Base-by-base conservation (phyloP, 2,113 vertebrate genomes). In the Colinus virginianus region DNA sequence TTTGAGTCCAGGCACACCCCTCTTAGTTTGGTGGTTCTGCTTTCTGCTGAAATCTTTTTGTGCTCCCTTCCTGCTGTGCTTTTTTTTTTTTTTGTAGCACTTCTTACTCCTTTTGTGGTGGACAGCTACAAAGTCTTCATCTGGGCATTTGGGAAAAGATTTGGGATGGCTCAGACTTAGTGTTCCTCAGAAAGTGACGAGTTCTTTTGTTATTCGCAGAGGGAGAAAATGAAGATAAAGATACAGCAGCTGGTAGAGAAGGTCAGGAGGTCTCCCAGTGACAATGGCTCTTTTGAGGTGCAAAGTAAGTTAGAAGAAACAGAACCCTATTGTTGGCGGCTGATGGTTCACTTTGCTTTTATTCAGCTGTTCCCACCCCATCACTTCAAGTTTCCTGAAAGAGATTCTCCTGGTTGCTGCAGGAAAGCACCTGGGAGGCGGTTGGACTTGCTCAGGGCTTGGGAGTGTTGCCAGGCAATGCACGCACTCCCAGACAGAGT, bases 201-300 rank as follows among this genome's bases (percentile, higher is more conserved):
- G 34, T 34, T 63, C 79, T 68, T 61, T 81, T 91, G 58, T 89
- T 69, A 34, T 76, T 66, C 79, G 79, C 96, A 99, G 99, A 98
- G 91, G 86, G 99, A 99, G 59, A 99, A 98, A 95, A 72, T 99
- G 45, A 97, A 97, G 82, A 34, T 99, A 75, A 99, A 99, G 97
- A 97, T 22, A 28, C 97, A 99, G 89, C 98, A 98, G 79, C 92
- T 99, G 84, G 97, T 99, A 93, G 97, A 97, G 53, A 99, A 98
- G 95, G 98, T 99, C 55, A 98, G 97, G 83, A 98, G 96, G 95
- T 97, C 98, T 87, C 98, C 99, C 90, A 92, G 28, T 3, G 98
- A 99, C 94, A 97, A 83, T 59, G 97, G 78, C 63, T 99, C 99
- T 45, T 96, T 96, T 67, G 99, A 99, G 91, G 99, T 99, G 74